These are phyloP conservation scores for Ericerus pela DNA, from an alignment of 1,140 invertebrate genomes.

Conservation along the genomic window DNA sequence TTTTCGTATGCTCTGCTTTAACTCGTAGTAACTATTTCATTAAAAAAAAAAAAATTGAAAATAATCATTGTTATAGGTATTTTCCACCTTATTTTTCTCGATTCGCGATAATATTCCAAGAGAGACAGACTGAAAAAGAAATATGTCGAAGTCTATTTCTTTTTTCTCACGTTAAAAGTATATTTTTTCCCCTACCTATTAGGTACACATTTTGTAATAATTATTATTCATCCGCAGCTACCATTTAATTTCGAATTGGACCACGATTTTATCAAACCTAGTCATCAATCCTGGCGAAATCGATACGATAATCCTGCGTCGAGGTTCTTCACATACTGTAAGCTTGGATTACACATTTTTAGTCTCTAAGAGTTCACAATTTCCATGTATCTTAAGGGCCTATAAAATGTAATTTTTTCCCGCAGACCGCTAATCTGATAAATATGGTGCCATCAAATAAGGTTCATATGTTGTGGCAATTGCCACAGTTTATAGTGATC, in stretches of 20 bases:
- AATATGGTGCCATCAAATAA: slow-evolving; percentile 25
- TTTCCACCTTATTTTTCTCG: too few relatives aligned
- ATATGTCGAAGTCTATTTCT: too few relatives aligned
- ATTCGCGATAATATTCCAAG: too few relatives aligned
- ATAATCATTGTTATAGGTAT: too few relatives aligned
- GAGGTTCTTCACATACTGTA: neutral
- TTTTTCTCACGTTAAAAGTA: too few relatives aligned
- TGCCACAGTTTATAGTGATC: slow-evolving; percentile 48
- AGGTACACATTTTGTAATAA: neutral
- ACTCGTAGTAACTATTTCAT: too few relatives aligned
- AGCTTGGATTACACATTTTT: neutral
- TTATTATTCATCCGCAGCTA: slow-evolving; percentile 12
- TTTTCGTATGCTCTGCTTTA: too few relatives aligned
- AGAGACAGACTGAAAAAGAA: too few relatives aligned
- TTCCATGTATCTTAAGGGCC: neutral
- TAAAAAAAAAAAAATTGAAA: too few relatives aligned
- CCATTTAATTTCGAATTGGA: neutral
- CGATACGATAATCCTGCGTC: neutral
- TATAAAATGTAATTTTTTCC: neutral
- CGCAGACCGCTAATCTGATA: neutral
- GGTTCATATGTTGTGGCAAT: slow-evolving; percentile 41
- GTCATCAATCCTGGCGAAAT: slow-evolving; percentile 8
- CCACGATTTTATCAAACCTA: neutral
- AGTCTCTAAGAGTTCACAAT: neutral
- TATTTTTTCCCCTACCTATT: too few relatives aligned